These are phyloP conservation scores for Lagenorhynchus albirostris DNA, from an alignment of 2,113 vertebrate species.

Conservation along the genomic window DNA sequence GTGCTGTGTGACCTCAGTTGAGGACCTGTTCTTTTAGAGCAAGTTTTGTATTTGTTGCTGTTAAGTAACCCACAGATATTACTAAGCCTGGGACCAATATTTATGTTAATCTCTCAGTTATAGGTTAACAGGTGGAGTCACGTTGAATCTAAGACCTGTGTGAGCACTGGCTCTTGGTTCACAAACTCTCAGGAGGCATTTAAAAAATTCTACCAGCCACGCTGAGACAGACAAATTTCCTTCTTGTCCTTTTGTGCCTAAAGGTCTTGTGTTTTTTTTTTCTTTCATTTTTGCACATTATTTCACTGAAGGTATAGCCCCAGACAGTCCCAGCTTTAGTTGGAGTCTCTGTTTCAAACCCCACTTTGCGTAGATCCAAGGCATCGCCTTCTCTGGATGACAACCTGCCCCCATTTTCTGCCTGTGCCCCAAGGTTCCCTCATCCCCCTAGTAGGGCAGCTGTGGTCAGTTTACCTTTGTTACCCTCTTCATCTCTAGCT, in stretches of 20 bases:
- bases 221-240: neutral
- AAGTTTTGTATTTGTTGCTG: neutral
- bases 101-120: neutral
- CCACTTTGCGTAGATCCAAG: neutral
- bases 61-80: neutral
- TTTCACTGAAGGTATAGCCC: neutral
- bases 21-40: neutral
- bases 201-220: neutral
- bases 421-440: neutral
- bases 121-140: neutral
- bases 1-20: neutral
- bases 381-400: neutral
- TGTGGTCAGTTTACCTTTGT: neutral
- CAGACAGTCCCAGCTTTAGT: too few species aligned
- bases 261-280: neutral
- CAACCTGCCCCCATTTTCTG: neutral
- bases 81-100: neutral
- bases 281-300: neutral
- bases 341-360: neutral
- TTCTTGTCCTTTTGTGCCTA: neutral
- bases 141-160: neutral
- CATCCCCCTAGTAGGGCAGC: neutral
- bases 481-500: neutral
- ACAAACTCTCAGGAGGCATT: neutral
- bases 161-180: neutral